Percentiles rank a stretch among this genome's conserved stretches.
phyloP scores from a whole-genome alignment of 2,113 vertebrate genomes.

The Synodontis membranacea region DNA sequence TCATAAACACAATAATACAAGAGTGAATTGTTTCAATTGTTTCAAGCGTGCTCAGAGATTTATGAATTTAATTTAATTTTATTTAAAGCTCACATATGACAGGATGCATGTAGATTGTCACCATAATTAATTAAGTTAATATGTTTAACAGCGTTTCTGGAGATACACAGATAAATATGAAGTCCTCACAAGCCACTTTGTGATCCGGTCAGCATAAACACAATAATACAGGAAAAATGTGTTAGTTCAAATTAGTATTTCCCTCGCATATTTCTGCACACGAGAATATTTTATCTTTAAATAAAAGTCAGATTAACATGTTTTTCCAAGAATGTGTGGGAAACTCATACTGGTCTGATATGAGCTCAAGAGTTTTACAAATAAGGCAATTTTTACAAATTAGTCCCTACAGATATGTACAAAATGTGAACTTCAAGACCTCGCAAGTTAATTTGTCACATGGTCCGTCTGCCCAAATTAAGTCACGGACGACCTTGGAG shows the following conservation, averaged over 20 bases:
- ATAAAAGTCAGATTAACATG: background rate
- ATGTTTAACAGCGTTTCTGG: background rate
- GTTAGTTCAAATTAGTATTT: background rate
- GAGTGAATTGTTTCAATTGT: background rate
- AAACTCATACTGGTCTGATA: background rate
- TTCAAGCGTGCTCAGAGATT: background rate
- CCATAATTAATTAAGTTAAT: background rate
- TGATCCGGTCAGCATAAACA: background rate
- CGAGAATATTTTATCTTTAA: background rate
- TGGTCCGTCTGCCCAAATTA: background rate
- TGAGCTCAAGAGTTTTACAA: slow-evolving; percentile 3
- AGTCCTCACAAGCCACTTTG: background rate
- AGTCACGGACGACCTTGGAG: background rate
- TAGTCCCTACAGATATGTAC: background rate
- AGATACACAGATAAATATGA: background rate
- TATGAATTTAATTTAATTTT: background rate
- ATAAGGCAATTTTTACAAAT: slow-evolving; percentile 9
- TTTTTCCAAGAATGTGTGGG: slow-evolving; percentile 12
- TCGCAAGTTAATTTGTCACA: background rate
- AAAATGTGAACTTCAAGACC: slow-evolving; percentile 1
- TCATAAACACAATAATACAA: background rate
- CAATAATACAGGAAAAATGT: background rate
- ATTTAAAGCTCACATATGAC: background rate
- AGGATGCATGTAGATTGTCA: background rate
- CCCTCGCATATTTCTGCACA: background rate